Percentiles rank a stretch among this genome's conserved stretches.
These are phyloP conservation scores for Aplysina aerophoba DNA, from an alignment of 37 sponge, comb jelly and placozoan species.

Conservation along the genomic window DNA sequence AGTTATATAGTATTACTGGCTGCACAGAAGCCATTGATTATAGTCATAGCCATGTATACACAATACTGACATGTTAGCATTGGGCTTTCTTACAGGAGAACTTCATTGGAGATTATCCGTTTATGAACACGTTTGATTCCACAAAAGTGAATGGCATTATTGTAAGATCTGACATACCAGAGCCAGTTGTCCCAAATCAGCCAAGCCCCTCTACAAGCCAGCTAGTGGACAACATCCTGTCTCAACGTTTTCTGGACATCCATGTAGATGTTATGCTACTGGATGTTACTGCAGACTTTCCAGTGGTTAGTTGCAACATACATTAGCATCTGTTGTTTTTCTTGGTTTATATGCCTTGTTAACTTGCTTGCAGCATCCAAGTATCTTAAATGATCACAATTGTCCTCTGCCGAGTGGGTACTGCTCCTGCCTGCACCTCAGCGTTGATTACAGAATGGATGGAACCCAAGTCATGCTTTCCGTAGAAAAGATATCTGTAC, in stretches of 20 bases:
- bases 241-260: slow-evolving; percentile 52
- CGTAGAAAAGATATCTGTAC: background rate
- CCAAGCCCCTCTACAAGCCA: background rate
- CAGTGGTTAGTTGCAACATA: slow-evolving; percentile 56
- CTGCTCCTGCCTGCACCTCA: slow-evolving; percentile 11
- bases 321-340: no score
- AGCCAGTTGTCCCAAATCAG: background rate
- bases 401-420: slow-evolving; percentile 5
- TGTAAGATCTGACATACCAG: slow-evolving; percentile 1
- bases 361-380: slow-evolving; percentile 21
- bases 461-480: background rate
- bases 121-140: slow-evolving; percentile 54
- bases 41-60: no score
- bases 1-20: no score
- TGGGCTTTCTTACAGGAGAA: slow-evolving; percentile 70
- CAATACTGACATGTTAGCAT: no score
- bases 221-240: background rate
- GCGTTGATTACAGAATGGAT: slow-evolving; percentile 14
- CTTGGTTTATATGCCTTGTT: no score
- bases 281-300: slow-evolving; percentile 77
- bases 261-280: slow-evolving; percentile 50
- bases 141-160: slow-evolving; percentile 10
- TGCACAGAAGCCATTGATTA: no score
- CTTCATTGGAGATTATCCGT: slow-evolving; percentile 69
- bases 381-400: background rate